Base-by-base conservation (phyloP, 1,140 invertebrate species). In the Pararge aegeria region DNA sequence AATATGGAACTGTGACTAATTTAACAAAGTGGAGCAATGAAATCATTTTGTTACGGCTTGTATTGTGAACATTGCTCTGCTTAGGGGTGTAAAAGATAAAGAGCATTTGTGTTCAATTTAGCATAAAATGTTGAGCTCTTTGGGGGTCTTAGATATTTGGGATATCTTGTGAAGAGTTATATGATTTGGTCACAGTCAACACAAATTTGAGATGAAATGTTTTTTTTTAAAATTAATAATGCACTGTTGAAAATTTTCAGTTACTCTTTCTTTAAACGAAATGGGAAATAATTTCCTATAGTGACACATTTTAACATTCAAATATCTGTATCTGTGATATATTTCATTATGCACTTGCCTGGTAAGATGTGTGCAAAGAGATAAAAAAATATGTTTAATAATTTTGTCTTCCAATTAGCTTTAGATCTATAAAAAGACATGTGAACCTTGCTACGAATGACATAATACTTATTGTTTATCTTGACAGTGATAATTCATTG, bases 111-210 rank as follows among this genome's bases (percentile, higher is more conserved):
- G 82, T 83, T 80, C 62, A 40, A 70, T 38, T 64, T 50, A 66
- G 73, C 55, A 50, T 65, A 59, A 55, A 46, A 64, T 61, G 58
- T 53, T 70, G 67, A 70, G 82, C 80, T 87, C 84, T 86, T 67
- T n/a, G n/a, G 59, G 75, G 86, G 75, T 70, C 42, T 52, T 67
- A 64, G 70, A 79, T 75, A 46, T 77, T 68, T 69, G 78, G 84
- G 82, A 85, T 84, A 60, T 87, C 83, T 83, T 65, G 87, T 89
- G 87, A 89, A 89, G 87, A 87, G 87, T 85, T 78, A 67, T 44
- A 54, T 44, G 29, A 71, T 72, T 78, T 80, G 76, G 79, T 72
- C 65, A 67, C 48, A 40, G 40, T 57, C 30, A 12, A 34, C 30
- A 34, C 30, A 34, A 7, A 34, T 12, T 34, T 34, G 2, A n/a